phyloP scores from a whole-genome alignment of 2,888 invertebrate species.

The Plebejus melissa region DNA sequence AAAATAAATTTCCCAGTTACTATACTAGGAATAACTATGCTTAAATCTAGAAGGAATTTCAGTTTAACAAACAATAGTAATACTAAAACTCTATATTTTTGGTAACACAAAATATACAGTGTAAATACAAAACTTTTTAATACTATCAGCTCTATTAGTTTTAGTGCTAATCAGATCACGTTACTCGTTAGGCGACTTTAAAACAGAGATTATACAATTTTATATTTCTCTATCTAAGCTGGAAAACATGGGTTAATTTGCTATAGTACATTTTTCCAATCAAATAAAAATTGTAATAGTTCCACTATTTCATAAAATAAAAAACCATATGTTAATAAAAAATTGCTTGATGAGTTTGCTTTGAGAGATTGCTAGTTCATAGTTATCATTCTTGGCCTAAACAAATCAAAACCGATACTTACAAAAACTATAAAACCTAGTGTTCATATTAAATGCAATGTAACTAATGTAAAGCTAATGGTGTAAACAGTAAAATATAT shows the following conservation, averaged over 20 bases:
- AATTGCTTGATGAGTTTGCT: too few relatives aligned
- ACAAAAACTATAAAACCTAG: background rate
- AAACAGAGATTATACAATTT: background rate
- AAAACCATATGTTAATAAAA: too few relatives aligned
- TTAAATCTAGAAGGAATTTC: constrained; percentile 63
- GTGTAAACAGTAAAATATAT: background rate
- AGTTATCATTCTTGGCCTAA: background rate
- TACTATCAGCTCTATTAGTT: constrained; percentile 22
- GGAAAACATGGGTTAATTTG: background rate
- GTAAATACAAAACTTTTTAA: constrained; percentile 33
- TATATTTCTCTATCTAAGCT: background rate
- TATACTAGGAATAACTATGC: constrained; percentile 69
- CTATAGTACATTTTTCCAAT: background rate
- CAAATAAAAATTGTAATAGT: too few relatives aligned
- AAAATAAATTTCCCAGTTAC: constrained; percentile 72
- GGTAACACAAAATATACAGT: constrained; percentile 69
- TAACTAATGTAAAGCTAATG: background rate
- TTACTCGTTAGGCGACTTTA: background rate
- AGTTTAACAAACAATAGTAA: constrained; percentile 63
- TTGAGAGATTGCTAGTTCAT: too few relatives aligned
- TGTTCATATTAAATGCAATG: constrained; percentile 2
- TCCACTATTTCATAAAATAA: too few relatives aligned
- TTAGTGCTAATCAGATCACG: background rate
- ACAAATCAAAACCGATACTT: too few relatives aligned
- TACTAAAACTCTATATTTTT: constrained; percentile 50